Base-by-base conservation (phyloP, 2,113 vertebrate genomes). In the Lophochroa leadbeateri region DNA sequence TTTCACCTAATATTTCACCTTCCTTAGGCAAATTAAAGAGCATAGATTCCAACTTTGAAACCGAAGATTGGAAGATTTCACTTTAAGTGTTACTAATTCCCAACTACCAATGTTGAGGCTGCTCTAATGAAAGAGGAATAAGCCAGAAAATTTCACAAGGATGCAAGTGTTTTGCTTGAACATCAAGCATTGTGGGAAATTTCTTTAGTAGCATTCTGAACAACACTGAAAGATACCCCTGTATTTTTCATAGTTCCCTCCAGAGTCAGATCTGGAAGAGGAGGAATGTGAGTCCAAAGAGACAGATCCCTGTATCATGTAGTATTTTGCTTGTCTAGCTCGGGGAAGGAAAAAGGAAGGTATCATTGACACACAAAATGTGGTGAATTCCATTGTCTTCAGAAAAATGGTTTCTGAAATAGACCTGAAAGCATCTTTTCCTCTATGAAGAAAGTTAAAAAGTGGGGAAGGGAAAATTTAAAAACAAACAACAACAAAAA, bases 391-490 rank as follows among this genome's bases (percentile, higher is more conserved):
- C 84, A 68, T 16, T 47, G 11, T 14, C 61, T 84, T 83, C 20
- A 60, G 83, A 85, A 28, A 86, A 53, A 2, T 31, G 17, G 44
- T 53, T 94, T 88, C 57, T 68, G 61, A 90, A 91, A 71, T 4
- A 90, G 39, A 80, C n/a, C 33, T 83, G 61, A 96, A 97, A 96
- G 91, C 85, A 93, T 92, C 82, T 97, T 95, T 96, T 95, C 89
- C 90, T 72, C 78, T 64, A 28, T 27, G 5, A 17, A 78, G 5
- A 12, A 78, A 67, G n/a, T 74, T 93, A 84, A 57, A 57, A 95
- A 84, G 9, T 14, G 3, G 24, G 17, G 24, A 70, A 16, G 5
- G 11, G 7, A 35, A 88, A 83, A 96, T n/a, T 50, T 37, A 7
- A 44, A 57, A 27, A 49, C 21, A n/a, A 58, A 58, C 33, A 58